phyloP scores from a whole-genome alignment of 2,888 invertebrate species.

The Thera britannica region DNA sequence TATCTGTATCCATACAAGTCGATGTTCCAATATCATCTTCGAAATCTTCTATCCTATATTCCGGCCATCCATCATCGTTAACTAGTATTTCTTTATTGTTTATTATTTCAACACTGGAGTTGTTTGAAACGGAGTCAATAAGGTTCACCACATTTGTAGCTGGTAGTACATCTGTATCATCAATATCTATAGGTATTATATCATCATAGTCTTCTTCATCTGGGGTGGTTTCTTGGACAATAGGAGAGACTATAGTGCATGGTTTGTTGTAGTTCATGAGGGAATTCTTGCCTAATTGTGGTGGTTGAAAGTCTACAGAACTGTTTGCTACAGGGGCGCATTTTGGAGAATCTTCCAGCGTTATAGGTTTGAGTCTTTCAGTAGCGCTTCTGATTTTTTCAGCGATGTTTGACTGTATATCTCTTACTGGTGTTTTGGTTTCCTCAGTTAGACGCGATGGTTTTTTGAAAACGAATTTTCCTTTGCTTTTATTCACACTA shows the following conservation, averaged over 20 bases:
- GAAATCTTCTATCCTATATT: slow-evolving; percentile 78
- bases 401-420: slow-evolving; percentile 66
- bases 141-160: slow-evolving; percentile 55
- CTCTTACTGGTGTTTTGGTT: slow-evolving; percentile 52
- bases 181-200: slow-evolving; percentile 59
- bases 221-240: slow-evolving; percentile 47
- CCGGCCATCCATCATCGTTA: slow-evolving; percentile 85
- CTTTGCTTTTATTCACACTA: slow-evolving; percentile 59
- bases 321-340: slow-evolving; percentile 60
- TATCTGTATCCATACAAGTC: slow-evolving; percentile 43
- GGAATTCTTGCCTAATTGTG: slow-evolving; percentile 60
- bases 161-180: slow-evolving; percentile 51
- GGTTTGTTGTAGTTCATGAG: slow-evolving; percentile 56
- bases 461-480: slow-evolving; percentile 76
- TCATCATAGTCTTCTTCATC: slow-evolving; percentile 52
- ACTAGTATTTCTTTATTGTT: slow-evolving; percentile 59
- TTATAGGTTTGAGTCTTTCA: slow-evolving; percentile 67
- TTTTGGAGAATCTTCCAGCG: slow-evolving; percentile 53
- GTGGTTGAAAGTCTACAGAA: slow-evolving; percentile 74
- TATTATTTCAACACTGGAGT: slow-evolving; percentile 48
- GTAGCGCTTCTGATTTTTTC: slow-evolving; percentile 69
- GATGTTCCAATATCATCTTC: slow-evolving; percentile 60
- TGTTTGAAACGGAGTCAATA: slow-evolving; percentile 58
- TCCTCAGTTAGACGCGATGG: slow-evolving; percentile 65
- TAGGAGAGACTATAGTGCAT: slow-evolving; percentile 55